Evolutionary conservation across 2,113 vertebrate genomes (phyloP).

Genomic region (Tympanuchus pallidicinctus): DNA sequence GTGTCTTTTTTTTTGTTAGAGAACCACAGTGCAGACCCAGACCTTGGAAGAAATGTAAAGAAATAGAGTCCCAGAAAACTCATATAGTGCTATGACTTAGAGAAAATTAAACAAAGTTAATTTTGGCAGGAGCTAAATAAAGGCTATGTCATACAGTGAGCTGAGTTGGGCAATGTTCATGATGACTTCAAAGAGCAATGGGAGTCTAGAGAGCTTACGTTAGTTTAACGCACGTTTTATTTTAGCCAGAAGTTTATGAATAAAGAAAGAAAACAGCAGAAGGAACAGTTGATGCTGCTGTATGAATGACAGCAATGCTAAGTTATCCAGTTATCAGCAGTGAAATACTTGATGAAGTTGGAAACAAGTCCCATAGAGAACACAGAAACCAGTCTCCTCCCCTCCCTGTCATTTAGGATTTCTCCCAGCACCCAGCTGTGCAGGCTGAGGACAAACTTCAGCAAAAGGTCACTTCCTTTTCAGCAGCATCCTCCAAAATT

Average conservation of each 20-base stretch:
- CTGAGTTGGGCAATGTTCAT: background rate
- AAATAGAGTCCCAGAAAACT: background rate
- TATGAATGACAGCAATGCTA: background rate
- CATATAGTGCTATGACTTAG: background rate
- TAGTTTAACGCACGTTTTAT: background rate
- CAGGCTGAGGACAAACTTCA: slow-evolving; percentile 6
- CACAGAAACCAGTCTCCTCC: background rate
- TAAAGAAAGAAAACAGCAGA: background rate
- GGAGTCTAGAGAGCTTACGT: background rate
- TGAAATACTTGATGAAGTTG: background rate
- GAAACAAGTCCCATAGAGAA: background rate
- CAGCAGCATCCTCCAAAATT: slow-evolving; percentile 17
- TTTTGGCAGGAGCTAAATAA: slow-evolving; percentile 37
- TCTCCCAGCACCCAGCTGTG: background rate
- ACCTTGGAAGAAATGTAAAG: background rate
- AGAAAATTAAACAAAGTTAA: slow-evolving; percentile 31
- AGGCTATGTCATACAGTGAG: background rate
- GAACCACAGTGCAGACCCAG: background rate
- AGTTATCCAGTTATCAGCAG: background rate
- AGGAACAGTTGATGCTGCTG: background rate
- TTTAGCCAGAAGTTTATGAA: background rate
- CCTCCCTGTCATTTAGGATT: background rate
- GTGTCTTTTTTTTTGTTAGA: background rate
- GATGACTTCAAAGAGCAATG: background rate
- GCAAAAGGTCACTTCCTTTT: slow-evolving; percentile 21